phyloP scores from a whole-genome alignment of 2,113 vertebrate genomes.

The Phycodurus eques region DNA sequence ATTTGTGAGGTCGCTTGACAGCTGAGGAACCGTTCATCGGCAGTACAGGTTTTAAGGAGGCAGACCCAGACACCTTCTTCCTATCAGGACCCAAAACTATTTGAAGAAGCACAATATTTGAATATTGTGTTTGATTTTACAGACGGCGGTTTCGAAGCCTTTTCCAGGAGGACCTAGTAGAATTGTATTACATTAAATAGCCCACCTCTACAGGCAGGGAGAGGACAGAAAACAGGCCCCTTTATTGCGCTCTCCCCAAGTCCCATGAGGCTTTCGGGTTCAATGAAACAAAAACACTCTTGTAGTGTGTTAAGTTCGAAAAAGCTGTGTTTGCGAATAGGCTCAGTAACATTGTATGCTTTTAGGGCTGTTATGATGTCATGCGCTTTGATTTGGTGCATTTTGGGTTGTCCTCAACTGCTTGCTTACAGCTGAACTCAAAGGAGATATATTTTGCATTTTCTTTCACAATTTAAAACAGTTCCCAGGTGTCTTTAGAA shows the following conservation, averaged over 20 bases:
- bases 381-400: neutral
- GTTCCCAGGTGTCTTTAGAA: neutral
- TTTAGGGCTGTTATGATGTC: neutral
- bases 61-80: neutral
- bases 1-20: neutral
- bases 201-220: neutral
- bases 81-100: neutral
- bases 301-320: neutral
- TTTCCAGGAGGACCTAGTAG: neutral
- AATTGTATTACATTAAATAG: neutral
- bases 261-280: neutral
- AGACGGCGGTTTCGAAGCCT: neutral
- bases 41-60: neutral
- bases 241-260: neutral
- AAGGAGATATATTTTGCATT: neutral
- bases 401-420: neutral
- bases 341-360: neutral
- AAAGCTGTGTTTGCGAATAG: neutral
- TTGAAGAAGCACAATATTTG: neutral
- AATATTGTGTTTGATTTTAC: no score
- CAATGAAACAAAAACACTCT: neutral
- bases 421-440: neutral
- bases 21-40: conserved; percentile 1
- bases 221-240: neutral
- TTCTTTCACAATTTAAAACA: neutral